These are phyloP conservation scores for Darevskia mixta DNA, from an alignment of 2,797 vertebrate species.

Conservation along the genomic window DNA sequence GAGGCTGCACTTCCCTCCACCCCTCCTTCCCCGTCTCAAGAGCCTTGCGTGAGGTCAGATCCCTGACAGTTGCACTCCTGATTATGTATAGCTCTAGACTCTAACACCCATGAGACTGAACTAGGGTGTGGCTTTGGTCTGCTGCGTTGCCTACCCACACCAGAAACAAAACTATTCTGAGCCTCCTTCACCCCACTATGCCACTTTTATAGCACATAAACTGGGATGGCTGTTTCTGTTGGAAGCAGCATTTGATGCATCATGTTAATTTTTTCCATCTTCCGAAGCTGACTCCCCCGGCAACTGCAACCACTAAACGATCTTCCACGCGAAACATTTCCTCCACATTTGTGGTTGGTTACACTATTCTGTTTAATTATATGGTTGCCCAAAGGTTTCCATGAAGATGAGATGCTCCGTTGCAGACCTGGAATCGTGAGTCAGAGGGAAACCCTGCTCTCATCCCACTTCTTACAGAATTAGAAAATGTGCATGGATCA, in stretches of 20 bases:
- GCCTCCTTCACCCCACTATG: not conserved
- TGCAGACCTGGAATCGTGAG: conserved; percentile 40
- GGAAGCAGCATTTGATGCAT: conserved; percentile 10
- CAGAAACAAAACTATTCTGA: conserved; percentile 32
- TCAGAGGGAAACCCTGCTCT: conserved; percentile 29
- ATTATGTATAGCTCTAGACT: not conserved
- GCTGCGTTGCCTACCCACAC: conserved; percentile 12
- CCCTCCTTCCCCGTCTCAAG: too few species aligned
- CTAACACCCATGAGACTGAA: not conserved
- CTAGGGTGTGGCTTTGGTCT: not conserved
- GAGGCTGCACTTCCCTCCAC: too few species aligned
- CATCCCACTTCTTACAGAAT: conserved; percentile 31
- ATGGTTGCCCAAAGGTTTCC: conserved; percentile 39
- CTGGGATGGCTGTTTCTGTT: not conserved
- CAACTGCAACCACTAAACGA: conserved; percentile 24
- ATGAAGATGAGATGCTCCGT: not conserved
- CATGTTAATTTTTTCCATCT: conserved; percentile 10
- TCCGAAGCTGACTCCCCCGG: conserved; percentile 29
- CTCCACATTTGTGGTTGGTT: not conserved
- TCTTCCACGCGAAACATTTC: not conserved
- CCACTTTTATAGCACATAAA: not conserved
- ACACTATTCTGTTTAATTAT: conserved; percentile 37
- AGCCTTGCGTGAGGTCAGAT: too few species aligned
- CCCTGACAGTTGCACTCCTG: not conserved
- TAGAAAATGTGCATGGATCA: conserved; percentile 1